phyloP scores from a whole-genome alignment of 2,888 invertebrate genomes.

The Bombyx huttoni region DNA sequence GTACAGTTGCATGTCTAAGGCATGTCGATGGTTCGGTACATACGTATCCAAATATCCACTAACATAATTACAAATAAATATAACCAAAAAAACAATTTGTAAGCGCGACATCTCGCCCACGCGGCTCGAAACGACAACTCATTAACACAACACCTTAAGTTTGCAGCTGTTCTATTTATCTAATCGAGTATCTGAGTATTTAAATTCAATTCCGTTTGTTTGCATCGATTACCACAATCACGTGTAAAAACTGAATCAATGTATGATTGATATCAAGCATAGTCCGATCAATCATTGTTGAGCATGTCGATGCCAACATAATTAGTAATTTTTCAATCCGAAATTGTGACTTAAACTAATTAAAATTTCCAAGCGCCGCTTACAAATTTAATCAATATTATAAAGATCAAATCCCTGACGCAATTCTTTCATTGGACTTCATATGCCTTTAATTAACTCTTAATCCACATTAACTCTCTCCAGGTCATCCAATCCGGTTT shows the following conservation, averaged over 20 bases:
- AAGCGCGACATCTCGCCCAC: not conserved
- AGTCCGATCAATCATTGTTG: not conserved
- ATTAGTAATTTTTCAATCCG: not conserved
- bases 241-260: constrained; percentile 23
- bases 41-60: constrained; percentile 14
- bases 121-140: constrained; percentile 6
- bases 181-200: not conserved
- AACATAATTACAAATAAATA: constrained; percentile 5
- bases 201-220: not conserved
- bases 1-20: constrained; percentile 35
- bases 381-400: too few relatives aligned
- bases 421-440: too few relatives aligned
- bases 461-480: too few relatives aligned
- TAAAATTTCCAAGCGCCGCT: too few relatives aligned
- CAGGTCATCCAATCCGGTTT: too few relatives aligned
- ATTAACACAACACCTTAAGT: not conserved
- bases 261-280: constrained; percentile 29
- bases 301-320: not conserved
- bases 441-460: too few relatives aligned
- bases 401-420: too few relatives aligned
- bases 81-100: constrained; percentile 2
- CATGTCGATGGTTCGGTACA: constrained; percentile 18
- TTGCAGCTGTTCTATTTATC: not conserved
- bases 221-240: not conserved
- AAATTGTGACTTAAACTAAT: not conserved